These are phyloP conservation scores for Nematostella vectensis DNA, from an alignment of 92 coral and sea anemone species.

Conservation along the genomic window DNA sequence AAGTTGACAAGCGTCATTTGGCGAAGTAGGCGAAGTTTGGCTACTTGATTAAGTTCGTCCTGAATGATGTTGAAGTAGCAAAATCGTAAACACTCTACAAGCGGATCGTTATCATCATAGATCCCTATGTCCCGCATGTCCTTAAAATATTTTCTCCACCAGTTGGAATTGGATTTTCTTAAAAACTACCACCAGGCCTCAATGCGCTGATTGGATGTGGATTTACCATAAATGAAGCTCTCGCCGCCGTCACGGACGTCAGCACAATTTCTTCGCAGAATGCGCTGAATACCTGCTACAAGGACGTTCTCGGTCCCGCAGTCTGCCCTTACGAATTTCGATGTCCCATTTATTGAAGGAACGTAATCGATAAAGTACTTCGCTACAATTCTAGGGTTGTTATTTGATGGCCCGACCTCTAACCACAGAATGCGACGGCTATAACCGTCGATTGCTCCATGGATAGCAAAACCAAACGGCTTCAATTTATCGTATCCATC, in stretches of 20 bases:
- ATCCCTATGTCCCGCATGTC: slow-evolving; percentile 5
- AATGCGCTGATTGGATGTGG: slow-evolving; percentile 4
- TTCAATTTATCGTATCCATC: not conserved
- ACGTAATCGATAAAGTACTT: slow-evolving; percentile 6
- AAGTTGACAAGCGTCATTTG: slow-evolving; percentile 1
- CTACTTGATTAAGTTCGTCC: not conserved
- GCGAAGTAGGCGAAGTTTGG: slow-evolving; percentile 3
- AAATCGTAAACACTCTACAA: not conserved
- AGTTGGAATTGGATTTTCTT: not conserved
- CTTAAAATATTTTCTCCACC: slow-evolving; percentile 8
- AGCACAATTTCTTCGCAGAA: not conserved
- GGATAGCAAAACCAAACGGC: not conserved
- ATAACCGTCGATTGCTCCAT: slow-evolving; percentile 10
- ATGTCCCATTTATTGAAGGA: not conserved
- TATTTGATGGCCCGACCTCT: slow-evolving; percentile 9
- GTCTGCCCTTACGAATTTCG: slow-evolving; percentile 7
- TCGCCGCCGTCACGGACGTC: too few species aligned
- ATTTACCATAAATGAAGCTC: slow-evolving; percentile 6
- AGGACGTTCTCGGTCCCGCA: slow-evolving; percentile 4
- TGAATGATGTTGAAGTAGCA: not conserved
- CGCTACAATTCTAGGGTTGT: not conserved
- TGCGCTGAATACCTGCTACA: slow-evolving; percentile 7
- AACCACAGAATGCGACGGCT: slow-evolving; percentile 11
- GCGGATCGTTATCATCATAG: not conserved
- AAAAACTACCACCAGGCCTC: slow-evolving; percentile 16